Base-by-base conservation (phyloP, 1,140 invertebrate genomes). In the Cyclina sinensis region DNA sequence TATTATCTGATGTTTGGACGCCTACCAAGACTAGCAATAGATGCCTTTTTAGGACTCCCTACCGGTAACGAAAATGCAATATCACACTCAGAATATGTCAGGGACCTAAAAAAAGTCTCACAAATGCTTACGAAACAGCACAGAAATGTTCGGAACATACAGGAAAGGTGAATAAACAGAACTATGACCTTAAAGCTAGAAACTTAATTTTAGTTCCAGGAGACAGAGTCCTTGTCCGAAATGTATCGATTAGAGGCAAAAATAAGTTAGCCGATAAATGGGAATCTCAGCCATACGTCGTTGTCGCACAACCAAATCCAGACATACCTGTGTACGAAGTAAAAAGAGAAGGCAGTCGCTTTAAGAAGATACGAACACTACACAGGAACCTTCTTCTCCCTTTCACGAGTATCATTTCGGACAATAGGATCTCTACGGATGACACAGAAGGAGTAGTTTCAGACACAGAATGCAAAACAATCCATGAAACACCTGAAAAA, bases 251-350 rank as follows among this genome's bases (percentile, higher is more conserved):
- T 9, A 2, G 76, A n/a, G n/a, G n/a, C n/a, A n/a, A n/a, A n/a
- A n/a, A n/a, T n/a, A n/a, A n/a, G n/a, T n/a, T n/a, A n/a, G n/a
- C n/a, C n/a, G n/a, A n/a, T n/a, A n/a, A n/a, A n/a, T n/a, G n/a
- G n/a, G n/a, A n/a, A n/a, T n/a, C n/a, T n/a, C n/a, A n/a, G n/a
- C n/a, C n/a, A n/a, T n/a, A n/a, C n/a, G n/a, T n/a, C n/a, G n/a
- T n/a, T 14, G 76, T 46, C 7, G 27, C 54, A 4, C 46, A 80
- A 43, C n/a, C 7, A 32, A 5, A 80, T 37, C 76, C 76, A 35
- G 76, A 80, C 24, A 24, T 32, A 14, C 76, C 76, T 1, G 76
- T 80, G 3, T 80, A 14, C 30, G 48, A 80, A 14, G 76, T 80
- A 27, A 51, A 43, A 14, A 21, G 14, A 57, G 51, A 80, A 27